These are phyloP conservation scores for Coregonus ussuriensis DNA, from an alignment of 2,797 vertebrate genomes.

Conservation along the genomic window DNA sequence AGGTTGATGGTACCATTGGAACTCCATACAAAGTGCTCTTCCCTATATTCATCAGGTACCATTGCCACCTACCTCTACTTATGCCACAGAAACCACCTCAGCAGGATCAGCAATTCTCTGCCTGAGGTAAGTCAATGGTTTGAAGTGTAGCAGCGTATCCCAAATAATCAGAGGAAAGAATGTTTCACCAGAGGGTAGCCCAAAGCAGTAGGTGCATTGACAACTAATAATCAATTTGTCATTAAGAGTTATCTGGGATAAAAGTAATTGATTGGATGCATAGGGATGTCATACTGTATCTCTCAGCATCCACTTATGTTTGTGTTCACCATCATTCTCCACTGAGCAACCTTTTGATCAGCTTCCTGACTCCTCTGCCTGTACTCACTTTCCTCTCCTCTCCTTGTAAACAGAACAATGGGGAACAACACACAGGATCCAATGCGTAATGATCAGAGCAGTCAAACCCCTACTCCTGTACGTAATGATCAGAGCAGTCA, in stretches of 20 bases:
- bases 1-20: background rate
- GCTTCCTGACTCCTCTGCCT: background rate
- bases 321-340: background rate
- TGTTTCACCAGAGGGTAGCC: background rate
- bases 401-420: background rate
- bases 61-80: background rate
- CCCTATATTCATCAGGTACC: background rate
- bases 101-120: background rate
- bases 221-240: background rate
- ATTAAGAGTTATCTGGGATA: background rate
- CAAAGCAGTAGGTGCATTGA: background rate
- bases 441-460: background rate
- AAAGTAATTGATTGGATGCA: background rate
- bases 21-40: background rate
- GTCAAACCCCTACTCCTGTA: background rate
- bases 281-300: background rate
- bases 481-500: too few relatives aligned
- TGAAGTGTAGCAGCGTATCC: background rate
- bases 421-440: background rate
- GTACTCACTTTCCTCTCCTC: background rate
- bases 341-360: background rate
- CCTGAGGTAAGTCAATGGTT: background rate
- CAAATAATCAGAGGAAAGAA: background rate
- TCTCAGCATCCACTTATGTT: background rate
- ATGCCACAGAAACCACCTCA: slow-evolving; percentile 3